A percentile compares a stretch with the other conserved stretches of the same genome.
Conservation (phyloP, 2,113 vertebrate species). For the Balaeniceps rex region DNA sequence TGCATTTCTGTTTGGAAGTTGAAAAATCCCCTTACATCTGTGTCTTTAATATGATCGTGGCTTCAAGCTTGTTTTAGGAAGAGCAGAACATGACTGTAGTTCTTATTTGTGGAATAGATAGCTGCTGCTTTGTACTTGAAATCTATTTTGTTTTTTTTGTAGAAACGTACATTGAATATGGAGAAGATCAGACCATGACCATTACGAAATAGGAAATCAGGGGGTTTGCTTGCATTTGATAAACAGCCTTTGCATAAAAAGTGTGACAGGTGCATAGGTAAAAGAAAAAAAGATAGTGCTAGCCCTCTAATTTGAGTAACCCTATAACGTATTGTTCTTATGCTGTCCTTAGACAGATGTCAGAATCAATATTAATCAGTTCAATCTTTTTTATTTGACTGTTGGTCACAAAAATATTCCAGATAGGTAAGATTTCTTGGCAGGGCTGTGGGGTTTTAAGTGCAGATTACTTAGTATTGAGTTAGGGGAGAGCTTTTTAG, state of each 20-base stretch:
- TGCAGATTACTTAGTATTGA: not conserved
- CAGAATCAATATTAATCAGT: not conserved
- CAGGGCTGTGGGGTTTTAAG: not conserved
- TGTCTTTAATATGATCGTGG: slow-evolving; percentile 53
- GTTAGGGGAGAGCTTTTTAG: not conserved
- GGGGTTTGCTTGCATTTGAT: not conserved
- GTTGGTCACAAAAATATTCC: not conserved
- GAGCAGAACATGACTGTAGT: not conserved
- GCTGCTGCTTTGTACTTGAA: not conserved
- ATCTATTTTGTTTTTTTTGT: not conserved
- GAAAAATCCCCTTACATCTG: slow-evolving; percentile 31
- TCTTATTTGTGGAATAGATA: slow-evolving; percentile 23
- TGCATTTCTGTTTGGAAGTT: slow-evolving; percentile 40
- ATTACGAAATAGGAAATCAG: not conserved
- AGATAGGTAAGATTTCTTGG: not conserved
- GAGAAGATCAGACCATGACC: not conserved
- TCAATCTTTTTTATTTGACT: not conserved
- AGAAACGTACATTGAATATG: not conserved
- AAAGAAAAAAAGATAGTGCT: not conserved
- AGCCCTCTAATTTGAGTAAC: not conserved
- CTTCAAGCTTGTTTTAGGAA: slow-evolving; percentile 51
- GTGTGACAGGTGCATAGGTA: not conserved
- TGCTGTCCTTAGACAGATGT: not conserved
- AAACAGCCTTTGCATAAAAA: not conserved
- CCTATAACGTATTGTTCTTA: not conserved